Evolutionary conservation across 2,113 vertebrate species (phyloP).

Genomic region (Gnathonemus longibarbis): DNA sequence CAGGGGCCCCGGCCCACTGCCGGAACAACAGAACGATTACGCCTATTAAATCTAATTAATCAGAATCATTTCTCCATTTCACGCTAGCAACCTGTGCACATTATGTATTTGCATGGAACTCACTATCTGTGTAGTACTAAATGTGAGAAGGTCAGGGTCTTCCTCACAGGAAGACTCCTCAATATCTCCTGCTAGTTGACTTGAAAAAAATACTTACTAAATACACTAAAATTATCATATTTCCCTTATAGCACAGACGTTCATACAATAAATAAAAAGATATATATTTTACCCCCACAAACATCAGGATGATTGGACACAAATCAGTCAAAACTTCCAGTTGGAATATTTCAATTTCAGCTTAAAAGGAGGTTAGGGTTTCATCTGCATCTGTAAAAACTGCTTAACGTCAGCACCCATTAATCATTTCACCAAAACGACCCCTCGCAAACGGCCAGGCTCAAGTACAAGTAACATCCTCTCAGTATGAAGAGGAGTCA

Average conservation of each 20-base stretch:
- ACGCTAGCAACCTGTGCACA: not conserved
- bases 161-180: not conserved
- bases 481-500: not conserved
- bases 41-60: not conserved
- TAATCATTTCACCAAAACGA: not conserved
- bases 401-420: not conserved
- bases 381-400: not conserved
- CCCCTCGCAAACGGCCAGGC: not conserved
- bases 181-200: not conserved
- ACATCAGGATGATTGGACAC: constrained; percentile 25
- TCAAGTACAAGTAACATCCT: not conserved
- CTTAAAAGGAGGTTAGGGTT: not conserved
- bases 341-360: not conserved
- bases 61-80: not conserved
- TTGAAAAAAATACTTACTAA: not conserved
- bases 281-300: constrained; percentile 24
- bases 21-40: not conserved
- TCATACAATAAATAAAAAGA: constrained; percentile 34
- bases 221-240: constrained; percentile 36
- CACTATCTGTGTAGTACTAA: not conserved
- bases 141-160: not conserved
- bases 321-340: constrained; percentile 11
- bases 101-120: not conserved
- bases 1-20: not conserved
- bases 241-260: constrained; percentile 29